phyloP scores from a whole-genome alignment of 2,113 vertebrate genomes.

The Hyla sarda region DNA sequence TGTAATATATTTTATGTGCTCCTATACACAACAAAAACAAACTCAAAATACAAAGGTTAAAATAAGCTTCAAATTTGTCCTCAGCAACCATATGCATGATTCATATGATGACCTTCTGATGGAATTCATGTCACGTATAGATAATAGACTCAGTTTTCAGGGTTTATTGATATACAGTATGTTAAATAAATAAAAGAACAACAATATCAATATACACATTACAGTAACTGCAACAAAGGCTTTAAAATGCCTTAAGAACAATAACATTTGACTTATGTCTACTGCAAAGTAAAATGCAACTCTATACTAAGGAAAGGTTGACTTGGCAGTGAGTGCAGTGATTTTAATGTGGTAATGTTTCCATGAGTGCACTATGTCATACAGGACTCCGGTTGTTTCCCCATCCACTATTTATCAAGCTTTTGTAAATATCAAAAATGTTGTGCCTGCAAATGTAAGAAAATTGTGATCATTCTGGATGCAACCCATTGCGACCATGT shows the following conservation, averaged over 20 bases:
- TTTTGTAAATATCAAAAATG: too few species aligned
- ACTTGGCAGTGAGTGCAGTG: background rate
- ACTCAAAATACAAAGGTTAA: background rate
- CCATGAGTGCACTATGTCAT: background rate
- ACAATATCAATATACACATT: background rate
- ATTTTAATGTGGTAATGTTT: background rate
- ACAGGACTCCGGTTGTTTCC: background rate
- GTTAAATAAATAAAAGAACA: constrained; percentile 26
- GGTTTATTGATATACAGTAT: background rate
- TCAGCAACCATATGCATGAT: background rate
- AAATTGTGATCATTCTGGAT: too few species aligned
- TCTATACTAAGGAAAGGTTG: background rate
- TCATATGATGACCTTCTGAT: background rate
- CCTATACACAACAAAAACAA: constrained; percentile 48
- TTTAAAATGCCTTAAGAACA: background rate
- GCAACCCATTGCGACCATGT: too few species aligned
- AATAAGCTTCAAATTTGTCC: background rate
- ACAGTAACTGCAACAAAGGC: background rate
- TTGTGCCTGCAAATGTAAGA: too few species aligned
- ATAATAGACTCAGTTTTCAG: background rate
- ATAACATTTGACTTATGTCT: background rate
- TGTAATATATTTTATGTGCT: constrained; percentile 45
- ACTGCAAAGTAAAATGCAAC: background rate
- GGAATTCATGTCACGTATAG: background rate
- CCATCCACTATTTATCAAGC: too few species aligned